Evolutionary conservation across 1,140 invertebrate species (phyloP).

Genomic region (Neodiprion pinetum): DNA sequence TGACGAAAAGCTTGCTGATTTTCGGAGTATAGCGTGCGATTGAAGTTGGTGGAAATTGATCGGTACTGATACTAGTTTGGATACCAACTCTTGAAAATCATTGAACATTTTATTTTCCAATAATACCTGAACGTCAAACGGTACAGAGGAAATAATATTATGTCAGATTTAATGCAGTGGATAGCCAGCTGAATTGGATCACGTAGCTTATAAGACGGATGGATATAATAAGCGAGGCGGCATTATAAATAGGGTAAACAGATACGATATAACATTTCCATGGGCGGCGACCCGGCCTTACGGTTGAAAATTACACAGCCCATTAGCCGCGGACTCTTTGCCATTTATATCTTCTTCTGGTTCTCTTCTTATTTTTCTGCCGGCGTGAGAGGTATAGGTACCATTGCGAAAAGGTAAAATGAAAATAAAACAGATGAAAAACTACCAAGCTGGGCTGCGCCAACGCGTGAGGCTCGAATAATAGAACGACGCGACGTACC

Average conservation of each 20-base stretch:
- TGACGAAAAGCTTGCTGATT: no score
- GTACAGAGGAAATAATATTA: no score
- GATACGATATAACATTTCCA: no score
- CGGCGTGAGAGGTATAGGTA: no score
- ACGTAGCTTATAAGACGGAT: not conserved
- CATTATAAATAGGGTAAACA: not conserved
- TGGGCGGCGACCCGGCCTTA: not conserved
- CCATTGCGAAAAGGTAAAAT: not conserved
- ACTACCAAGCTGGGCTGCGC: not conserved
- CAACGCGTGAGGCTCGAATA: not conserved
- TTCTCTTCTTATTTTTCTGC: not conserved
- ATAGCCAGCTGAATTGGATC: not conserved
- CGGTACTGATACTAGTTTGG: no score
- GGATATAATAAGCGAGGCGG: not conserved
- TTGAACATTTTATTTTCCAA: no score
- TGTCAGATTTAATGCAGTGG: no score
- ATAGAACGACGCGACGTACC: not conserved
- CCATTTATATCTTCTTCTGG: conserved; percentile 2
- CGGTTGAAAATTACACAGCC: conserved; percentile 4
- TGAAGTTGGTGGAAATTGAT: no score
- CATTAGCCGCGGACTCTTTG: conserved; percentile 1
- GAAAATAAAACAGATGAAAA: not conserved
- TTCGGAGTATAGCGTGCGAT: no score
- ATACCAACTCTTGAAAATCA: no score
- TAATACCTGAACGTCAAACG: no score